These are phyloP conservation scores for Ptilonorhynchus violaceus DNA, from an alignment of 2,113 vertebrate species.

Conservation along the genomic window DNA sequence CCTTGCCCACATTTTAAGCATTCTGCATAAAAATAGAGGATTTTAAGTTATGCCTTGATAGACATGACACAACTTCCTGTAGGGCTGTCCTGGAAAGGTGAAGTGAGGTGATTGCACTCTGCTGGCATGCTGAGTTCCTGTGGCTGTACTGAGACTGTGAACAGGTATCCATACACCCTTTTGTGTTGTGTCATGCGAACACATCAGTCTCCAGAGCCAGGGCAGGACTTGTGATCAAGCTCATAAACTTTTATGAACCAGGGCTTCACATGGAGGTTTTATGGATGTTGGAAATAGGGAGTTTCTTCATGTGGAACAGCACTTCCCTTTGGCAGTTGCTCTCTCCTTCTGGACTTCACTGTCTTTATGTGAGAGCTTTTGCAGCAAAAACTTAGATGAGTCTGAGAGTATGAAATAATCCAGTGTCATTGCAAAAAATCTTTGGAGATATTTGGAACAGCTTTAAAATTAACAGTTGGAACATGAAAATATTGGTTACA, in stretches of 20 bases:
- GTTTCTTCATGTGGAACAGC: background rate
- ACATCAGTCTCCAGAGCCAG: background rate
- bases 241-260: background rate
- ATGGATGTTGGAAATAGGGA: background rate
- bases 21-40: background rate
- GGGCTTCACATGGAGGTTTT: background rate
- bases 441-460: background rate
- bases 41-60: background rate
- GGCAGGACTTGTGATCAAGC: background rate
- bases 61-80: fast-evolving
- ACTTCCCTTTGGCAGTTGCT: background rate
- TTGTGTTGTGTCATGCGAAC: background rate
- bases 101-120: background rate
- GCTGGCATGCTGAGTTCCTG: background rate
- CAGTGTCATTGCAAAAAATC: background rate
- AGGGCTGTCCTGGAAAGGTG: background rate
- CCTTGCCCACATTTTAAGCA: background rate
- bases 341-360: background rate
- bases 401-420: background rate
- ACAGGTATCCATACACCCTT: fast-evolving
- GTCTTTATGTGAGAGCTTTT: background rate
- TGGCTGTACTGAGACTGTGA: background rate
- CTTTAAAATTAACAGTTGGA: background rate
- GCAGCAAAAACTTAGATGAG: background rate
- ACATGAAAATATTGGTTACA: background rate